Percentiles rank a stretch among this genome's conserved stretches.
phyloP scores from a whole-genome alignment of 2,888 invertebrate species.

The Luperina testacea region DNA sequence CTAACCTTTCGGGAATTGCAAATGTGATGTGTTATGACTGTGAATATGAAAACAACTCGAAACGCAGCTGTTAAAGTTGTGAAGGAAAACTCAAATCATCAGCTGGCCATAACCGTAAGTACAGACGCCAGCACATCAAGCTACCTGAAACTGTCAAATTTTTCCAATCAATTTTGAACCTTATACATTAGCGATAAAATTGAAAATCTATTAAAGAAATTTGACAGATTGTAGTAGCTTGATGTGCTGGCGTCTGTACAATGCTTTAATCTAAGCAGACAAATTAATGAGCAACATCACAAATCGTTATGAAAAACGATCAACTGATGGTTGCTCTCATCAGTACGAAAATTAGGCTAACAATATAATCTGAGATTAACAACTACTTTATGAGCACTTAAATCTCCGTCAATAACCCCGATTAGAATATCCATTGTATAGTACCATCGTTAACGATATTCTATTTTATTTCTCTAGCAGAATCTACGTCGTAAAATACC shows the following conservation, averaged over 20 bases:
- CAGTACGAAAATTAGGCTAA: neutral
- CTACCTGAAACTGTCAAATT: too few relatives aligned
- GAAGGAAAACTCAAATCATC: neutral
- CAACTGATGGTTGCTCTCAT: neutral
- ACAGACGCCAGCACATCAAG: too few relatives aligned
- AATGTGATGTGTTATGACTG: too few relatives aligned
- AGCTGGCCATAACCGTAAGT: too few relatives aligned
- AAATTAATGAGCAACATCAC: neutral
- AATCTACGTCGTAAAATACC: slow-evolving; percentile 29
- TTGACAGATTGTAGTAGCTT: too few relatives aligned
- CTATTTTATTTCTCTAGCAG: slow-evolving; percentile 44
- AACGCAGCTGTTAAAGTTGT: neutral
- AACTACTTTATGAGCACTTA: slow-evolving; percentile 26
- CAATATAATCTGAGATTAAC: slow-evolving; percentile 25
- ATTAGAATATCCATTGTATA: slow-evolving; percentile 76
- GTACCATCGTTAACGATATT: slow-evolving; percentile 68
- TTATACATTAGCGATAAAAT: too few relatives aligned
- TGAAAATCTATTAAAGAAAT: too few relatives aligned
- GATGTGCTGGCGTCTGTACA: too few relatives aligned
- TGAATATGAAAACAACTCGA: neutral
- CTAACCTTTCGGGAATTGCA: too few relatives aligned
- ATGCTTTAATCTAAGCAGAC: too few relatives aligned
- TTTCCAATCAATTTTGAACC: too few relatives aligned
- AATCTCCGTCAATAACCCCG: slow-evolving; percentile 50
- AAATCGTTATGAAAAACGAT: too few relatives aligned